Conservation (phyloP, 2,888 invertebrate species). For the Sacculina carcini region DNA sequence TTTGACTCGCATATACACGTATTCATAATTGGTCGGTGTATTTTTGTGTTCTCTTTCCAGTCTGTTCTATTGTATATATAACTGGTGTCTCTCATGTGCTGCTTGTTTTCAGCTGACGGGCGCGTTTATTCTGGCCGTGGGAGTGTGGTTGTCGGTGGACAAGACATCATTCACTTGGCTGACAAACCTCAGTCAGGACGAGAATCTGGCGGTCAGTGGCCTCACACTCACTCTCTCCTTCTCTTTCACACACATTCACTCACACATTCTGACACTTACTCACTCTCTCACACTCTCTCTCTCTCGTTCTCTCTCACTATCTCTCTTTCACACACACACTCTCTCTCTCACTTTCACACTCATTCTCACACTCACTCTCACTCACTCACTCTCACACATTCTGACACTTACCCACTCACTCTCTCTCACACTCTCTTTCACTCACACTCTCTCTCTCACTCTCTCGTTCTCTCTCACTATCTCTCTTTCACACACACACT, state of each 20-base stretch:
- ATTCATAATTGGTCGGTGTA: not conserved
- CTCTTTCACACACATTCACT: not conserved
- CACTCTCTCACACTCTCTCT: not conserved
- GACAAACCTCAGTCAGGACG: conserved; percentile 29
- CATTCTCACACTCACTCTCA: not conserved
- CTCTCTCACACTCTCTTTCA: no score
- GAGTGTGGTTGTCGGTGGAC: conserved; percentile 40
- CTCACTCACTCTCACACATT: not conserved
- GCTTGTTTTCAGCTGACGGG: conserved; percentile 32
- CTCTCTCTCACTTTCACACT: not conserved
- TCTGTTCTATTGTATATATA: not conserved
- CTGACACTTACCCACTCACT: no score
- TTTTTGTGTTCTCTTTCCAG: not conserved
- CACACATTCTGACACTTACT: not conserved
- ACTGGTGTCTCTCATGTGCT: conserved; percentile 14
- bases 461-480: no score
- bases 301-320: not conserved
- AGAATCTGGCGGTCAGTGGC: conserved; percentile 28
- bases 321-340: not conserved
- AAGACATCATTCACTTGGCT: conserved; percentile 35
- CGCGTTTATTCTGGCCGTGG: conserved; percentile 33
- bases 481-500: no score
- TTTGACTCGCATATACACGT: not conserved
- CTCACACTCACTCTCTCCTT: not conserved
- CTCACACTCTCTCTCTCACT: no score